These are phyloP conservation scores for Sapayoa aenigma DNA, from an alignment of 2,113 vertebrate genomes.

Conservation along the genomic window DNA sequence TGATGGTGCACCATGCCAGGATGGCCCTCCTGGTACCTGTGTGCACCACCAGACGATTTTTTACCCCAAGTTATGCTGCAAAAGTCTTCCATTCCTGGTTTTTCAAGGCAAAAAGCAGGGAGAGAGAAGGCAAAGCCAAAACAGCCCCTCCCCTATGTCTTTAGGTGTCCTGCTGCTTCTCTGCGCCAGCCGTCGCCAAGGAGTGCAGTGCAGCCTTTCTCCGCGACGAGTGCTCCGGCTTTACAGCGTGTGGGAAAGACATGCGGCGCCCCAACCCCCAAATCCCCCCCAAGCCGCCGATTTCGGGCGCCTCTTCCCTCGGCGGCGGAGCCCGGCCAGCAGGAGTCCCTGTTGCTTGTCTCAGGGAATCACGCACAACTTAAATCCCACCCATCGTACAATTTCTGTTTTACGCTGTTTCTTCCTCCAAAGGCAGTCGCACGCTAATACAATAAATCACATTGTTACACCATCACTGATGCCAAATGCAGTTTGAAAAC, in stretches of 20 bases:
- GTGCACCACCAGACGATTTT: not conserved
- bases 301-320: not conserved
- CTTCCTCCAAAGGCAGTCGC: not conserved
- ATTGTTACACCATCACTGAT: not conserved
- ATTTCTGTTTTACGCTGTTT: not conserved
- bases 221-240: fast-evolving
- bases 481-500: not conserved
- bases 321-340: not conserved
- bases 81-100: not conserved
- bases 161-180: not conserved
- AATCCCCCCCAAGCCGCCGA: fast-evolving
- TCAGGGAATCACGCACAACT: not conserved
- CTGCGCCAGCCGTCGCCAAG: fast-evolving
- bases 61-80: not conserved
- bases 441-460: not conserved
- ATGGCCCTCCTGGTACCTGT: not conserved
- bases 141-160: fast-evolving
- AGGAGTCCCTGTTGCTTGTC: constrained; percentile 63
- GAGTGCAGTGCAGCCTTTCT: fast-evolving
- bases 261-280: fast-evolving
- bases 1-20: fast-evolving
- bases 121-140: not conserved
- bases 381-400: not conserved
- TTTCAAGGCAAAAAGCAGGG: not conserved
- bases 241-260: not conserved